Evolutionary conservation across 1,140 invertebrate species (phyloP).

Genomic region (Trissolcus basalis): DNA sequence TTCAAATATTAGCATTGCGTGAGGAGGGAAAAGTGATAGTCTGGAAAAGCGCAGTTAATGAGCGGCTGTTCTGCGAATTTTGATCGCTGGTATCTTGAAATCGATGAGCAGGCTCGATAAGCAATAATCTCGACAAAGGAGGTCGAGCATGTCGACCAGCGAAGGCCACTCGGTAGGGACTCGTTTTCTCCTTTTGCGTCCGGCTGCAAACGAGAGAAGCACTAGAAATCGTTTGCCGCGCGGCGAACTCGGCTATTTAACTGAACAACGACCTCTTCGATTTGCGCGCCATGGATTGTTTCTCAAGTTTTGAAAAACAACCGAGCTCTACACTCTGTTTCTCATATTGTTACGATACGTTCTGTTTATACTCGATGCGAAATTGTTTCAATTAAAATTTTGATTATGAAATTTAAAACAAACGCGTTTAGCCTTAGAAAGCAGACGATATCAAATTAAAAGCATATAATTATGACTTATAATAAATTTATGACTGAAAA

Average conservation of each 20-base stretch:
- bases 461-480: too few species aligned
- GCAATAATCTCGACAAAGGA: conserved; percentile 49
- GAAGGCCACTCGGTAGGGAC: conserved; percentile 50
- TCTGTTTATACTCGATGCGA: too few species aligned
- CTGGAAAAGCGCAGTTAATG: conserved; percentile 1
- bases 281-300: too few species aligned
- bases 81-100: conserved; percentile 48
- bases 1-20: not conserved
- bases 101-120: conserved; percentile 38
- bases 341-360: too few species aligned
- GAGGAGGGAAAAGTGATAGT: conserved; percentile 1
- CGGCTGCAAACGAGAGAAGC: conserved; percentile 12
- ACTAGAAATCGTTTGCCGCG: conserved; percentile 23
- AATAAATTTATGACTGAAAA: too few species aligned
- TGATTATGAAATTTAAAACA: too few species aligned
- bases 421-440: too few species aligned
- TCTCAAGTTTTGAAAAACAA: too few species aligned
- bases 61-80: conserved; percentile 30
- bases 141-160: conserved; percentile 51
- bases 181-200: conserved; percentile 42
- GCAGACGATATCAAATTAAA: too few species aligned
- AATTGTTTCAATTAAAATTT: too few species aligned
- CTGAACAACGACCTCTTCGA: not conserved
- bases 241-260: conserved; percentile 15
- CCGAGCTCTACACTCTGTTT: too few species aligned